Evolutionary conservation across 1,140 invertebrate genomes (phyloP), one percentile per base, ranked within the genome.

Genomic region (Dreissena rostriformis): DNA sequence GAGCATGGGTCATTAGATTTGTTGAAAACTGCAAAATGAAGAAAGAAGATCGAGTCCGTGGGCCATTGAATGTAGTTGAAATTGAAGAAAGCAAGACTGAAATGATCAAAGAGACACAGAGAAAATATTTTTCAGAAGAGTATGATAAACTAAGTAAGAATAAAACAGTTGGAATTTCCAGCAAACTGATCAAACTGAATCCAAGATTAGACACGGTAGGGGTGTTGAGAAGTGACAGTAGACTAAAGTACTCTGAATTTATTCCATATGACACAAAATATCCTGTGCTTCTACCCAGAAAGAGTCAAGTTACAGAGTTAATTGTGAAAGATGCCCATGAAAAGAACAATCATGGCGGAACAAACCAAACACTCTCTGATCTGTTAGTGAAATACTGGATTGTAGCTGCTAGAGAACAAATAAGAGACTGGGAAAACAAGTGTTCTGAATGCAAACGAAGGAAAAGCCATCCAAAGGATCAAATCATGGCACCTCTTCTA

Each of bases 401-500:
- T 66, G 67, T 78, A 63, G 15, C 61, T 22, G 75, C 75, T 22
- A 28, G 63, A 15, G 75, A 78, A 67, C 61, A 67, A 68, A 78
- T 67, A 28, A 26, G 75, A 29, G 39, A 67, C 12, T 39, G 1
- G 6, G 65, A 78, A 68, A 67, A 12, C 6, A 68, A 28, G 7
- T 11, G 15, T 63, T 26, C 7, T 49, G 1, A 76, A 65, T 76
- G 63, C 26, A 39, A 65, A 66, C 24, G 24, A 24, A 28, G 22
- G 22, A 78, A 78, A 53, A 65, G n/a, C 26, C 19, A 67, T 29
- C 51, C 57, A 67, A 14, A 22, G n/a, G 52, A 55, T 22, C 61
- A 78, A 67, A 78, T 78, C 26, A 78, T 78, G 75, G 39, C n/a
- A 52, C 75, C 63, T 19, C 19, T 78, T 51, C 61, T 29, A 65